These are phyloP conservation scores for Lasioglossum lativentre DNA, from an alignment of 2,888 invertebrate genomes.

Conservation along the genomic window DNA sequence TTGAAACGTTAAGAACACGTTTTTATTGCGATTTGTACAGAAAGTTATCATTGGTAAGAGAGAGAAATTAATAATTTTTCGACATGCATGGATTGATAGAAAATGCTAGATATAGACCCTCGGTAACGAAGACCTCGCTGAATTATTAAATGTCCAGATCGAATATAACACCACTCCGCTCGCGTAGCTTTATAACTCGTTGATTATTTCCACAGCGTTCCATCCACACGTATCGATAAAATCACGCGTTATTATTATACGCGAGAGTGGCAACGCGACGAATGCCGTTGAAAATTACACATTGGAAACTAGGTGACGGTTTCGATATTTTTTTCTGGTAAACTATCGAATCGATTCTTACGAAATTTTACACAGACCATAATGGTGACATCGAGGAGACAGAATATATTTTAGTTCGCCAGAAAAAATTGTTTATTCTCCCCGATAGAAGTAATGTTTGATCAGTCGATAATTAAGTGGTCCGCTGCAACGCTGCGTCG, in stretches of 20 bases:
- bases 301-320: neutral
- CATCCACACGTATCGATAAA: neutral
- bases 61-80: no score
- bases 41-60: no score
- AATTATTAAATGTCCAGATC: neutral
- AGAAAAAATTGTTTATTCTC: neutral
- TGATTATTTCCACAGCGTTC: neutral
- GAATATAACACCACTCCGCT: neutral
- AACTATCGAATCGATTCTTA: neutral
- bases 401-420: neutral
- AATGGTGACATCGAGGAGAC: neutral
- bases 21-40: no score
- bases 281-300: neutral
- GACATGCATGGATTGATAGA: no score
- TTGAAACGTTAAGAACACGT: no score
- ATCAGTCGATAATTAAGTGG: neutral
- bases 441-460: neutral
- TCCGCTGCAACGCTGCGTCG: neutral
- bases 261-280: neutral
- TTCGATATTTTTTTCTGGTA: neutral
- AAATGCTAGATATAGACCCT: no score
- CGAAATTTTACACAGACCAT: neutral
- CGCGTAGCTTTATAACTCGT: neutral
- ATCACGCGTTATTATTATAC: neutral
- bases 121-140: neutral